Evolutionary conservation across 2,888 invertebrate species (phyloP).

Genomic region (Xestia c-nigrum): DNA sequence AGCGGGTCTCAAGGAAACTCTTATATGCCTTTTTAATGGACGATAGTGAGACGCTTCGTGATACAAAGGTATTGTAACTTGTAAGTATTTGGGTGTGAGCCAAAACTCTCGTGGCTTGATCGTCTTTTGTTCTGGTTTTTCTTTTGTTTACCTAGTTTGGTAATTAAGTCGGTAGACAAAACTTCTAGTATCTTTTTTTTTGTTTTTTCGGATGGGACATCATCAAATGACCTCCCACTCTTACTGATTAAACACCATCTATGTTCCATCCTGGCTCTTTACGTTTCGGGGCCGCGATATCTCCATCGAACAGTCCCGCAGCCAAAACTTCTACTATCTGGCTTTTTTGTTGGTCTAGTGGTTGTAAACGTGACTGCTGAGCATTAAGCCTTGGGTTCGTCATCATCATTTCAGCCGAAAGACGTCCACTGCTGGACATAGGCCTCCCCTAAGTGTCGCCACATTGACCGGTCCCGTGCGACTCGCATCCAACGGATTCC

Average conservation of each 20-base stretch:
- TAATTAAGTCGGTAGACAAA: not conserved
- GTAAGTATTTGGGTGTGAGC: not conserved
- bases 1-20: not conserved
- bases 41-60: slow-evolving; percentile 8
- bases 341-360: not conserved
- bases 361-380: not conserved
- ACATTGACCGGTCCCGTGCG: too few relatives aligned
- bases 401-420: too few relatives aligned
- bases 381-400: not conserved
- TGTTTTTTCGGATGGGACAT: too few relatives aligned
- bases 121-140: not conserved
- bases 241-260: too few relatives aligned
- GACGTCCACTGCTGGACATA: too few relatives aligned
- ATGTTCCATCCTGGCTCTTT: too few relatives aligned
- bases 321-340: not conserved
- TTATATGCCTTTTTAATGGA: not conserved
- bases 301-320: too few relatives aligned
- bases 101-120: not conserved
- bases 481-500: too few relatives aligned
- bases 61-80: not conserved
- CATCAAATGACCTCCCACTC: too few relatives aligned
- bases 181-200: not conserved
- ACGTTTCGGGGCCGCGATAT: too few relatives aligned
- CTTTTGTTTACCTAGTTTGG: not conserved
- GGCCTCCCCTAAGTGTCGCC: too few relatives aligned